Evolutionary conservation across 2,113 vertebrate species (phyloP).

Genomic region (Marmota monax): DNA sequence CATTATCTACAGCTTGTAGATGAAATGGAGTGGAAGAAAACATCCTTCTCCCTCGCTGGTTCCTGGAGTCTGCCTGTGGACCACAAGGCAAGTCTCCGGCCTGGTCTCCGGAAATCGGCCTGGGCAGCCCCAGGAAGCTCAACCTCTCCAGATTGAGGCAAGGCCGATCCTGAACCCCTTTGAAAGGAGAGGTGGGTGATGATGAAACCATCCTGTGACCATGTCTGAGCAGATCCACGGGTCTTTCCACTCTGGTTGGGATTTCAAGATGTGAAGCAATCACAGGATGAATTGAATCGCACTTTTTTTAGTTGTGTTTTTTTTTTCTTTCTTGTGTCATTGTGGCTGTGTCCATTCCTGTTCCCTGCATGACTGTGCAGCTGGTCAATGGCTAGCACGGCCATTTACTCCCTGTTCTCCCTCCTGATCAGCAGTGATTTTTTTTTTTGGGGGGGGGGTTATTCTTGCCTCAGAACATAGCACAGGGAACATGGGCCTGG

Average conservation of each 20-base stretch:
- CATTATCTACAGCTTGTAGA: not conserved
- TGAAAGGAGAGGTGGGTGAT: not conserved
- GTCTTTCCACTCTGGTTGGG: not conserved
- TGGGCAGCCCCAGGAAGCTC: rapidly evolving
- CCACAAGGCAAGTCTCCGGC: too few species aligned
- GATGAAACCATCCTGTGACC: not conserved
- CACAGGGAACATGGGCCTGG: not conserved
- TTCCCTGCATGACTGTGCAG: not conserved
- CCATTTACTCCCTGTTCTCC: not conserved
- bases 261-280: not conserved
- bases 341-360: not conserved
- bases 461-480: not conserved
- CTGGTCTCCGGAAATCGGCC: not conserved
- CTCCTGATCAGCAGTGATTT: not conserved
- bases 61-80: too few species aligned
- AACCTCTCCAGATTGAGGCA: not conserved
- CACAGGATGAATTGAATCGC: not conserved
- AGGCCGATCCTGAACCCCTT: not conserved
- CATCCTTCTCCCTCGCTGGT: rapidly evolving
- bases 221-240: not conserved
- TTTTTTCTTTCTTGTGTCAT: not conserved
- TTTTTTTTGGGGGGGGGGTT: not conserved
- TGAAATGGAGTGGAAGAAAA: not conserved
- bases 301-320: not conserved
- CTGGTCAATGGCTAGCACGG: not conserved